Conservation (phyloP, 2,888 invertebrate species). For the Melieria picta region DNA sequence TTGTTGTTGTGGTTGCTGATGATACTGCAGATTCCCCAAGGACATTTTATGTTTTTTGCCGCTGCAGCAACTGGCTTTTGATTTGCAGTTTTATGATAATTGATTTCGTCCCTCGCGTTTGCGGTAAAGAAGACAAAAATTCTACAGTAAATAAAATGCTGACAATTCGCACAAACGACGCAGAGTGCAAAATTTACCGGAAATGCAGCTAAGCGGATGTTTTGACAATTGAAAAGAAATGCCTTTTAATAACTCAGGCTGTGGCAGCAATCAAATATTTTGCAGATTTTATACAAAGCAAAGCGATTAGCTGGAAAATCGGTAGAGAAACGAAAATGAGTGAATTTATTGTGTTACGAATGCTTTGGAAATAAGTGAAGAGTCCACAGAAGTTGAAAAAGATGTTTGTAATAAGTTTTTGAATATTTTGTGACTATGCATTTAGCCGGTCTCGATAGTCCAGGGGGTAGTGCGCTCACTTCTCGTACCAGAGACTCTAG, state of each 20-base stretch:
- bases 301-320: no score
- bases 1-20: conserved; percentile 21
- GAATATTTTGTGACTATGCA: no score
- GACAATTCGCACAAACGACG: background rate
- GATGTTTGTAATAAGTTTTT: no score
- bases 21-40: conserved; percentile 19
- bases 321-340: background rate
- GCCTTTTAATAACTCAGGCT: no score
- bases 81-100: conserved; percentile 24
- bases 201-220: conserved; percentile 12
- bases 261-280: no score
- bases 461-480: no score
- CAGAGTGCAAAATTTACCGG: background rate
- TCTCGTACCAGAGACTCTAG: no score
- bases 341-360: background rate
- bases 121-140: background rate
- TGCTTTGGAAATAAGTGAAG: background rate
- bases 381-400: no score
- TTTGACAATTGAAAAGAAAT: background rate
- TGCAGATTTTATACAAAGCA: no score
- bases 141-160: conserved; percentile 12
- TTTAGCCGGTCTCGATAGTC: no score
- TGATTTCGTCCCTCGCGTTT: conserved; percentile 21
- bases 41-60: conserved; percentile 4
- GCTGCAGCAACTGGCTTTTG: background rate